Evolutionary conservation across 2,113 vertebrate genomes (phyloP), one percentile per base, ranked within the genome.

Genomic region (Candoia aspera): DNA sequence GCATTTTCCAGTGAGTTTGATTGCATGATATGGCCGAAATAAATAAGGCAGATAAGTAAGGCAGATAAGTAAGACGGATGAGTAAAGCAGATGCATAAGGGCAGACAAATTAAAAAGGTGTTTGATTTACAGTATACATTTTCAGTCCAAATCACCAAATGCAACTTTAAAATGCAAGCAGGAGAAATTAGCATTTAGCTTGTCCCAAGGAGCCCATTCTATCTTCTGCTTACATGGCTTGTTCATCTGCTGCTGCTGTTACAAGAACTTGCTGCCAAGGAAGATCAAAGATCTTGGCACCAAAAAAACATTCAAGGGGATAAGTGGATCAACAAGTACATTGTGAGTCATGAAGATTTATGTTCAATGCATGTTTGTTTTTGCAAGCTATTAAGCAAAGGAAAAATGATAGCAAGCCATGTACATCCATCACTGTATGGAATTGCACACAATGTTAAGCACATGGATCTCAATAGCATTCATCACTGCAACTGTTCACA

Each of bases 251-350:
- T 58, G 60, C 26, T 3, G 29, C 73, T 46, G 84, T 92, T 64
- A 79, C 62, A 92, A 79, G 11, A 92, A 49, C 15, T 84, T 37
- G 62, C n/a, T 90, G 64, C 19, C 85, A 94, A 92, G 83, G 21
- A 62, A 42, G 29, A 94, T 86, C 0, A 86, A 93, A 92, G 94
- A 13, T 0, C 86, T 64, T 84, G 87, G 4, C 2, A 1, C 62
- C 64, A 59, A 89, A 91, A 94, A 93, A 93, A 93, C n/a, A 49
- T 92, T 79, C 86, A 91, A 55, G 19, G 90, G 90, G 91, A 73
- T 91, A n/a, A 91, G 2, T 54, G 83, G 90, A 86, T 23, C 62
- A 92, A 59, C 11, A 93, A 93, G 84, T 3, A 93, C 46, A 73
- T 92, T 0, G 15, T 90, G 89, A 95, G 8, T 94, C 90, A 92